A percentile compares a stretch with the other conserved stretches of the same genome.
Evolutionary conservation across 2,797 vertebrate species (phyloP).

Genomic region (Dermochelys coriacea): DNA sequence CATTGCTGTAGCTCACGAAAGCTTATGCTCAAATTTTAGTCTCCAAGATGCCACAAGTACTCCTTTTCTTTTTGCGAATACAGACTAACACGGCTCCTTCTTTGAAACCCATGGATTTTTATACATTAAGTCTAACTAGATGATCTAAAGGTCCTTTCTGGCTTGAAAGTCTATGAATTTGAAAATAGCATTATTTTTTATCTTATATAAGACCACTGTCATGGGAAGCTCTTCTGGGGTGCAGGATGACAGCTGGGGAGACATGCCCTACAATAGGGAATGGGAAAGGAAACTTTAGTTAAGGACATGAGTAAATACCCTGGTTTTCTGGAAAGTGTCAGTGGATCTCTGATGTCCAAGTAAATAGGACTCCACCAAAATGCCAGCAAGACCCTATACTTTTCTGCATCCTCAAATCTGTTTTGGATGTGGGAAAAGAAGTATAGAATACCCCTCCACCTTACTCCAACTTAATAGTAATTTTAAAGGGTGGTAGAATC

Average conservation of each 20-base stretch:
- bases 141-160: neutral
- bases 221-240: neutral
- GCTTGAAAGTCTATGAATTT: neutral
- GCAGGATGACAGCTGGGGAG: neutral
- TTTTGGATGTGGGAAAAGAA: neutral
- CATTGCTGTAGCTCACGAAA: too few relatives aligned
- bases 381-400: neutral
- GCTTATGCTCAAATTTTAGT: too few relatives aligned
- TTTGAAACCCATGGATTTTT: neutral
- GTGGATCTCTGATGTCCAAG: neutral
- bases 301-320: neutral
- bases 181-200: neutral
- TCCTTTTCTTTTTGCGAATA: too few relatives aligned
- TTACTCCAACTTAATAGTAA: neutral
- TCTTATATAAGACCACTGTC: neutral
- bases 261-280: neutral
- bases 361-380: neutral
- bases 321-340: neutral
- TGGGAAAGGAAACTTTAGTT: neutral
- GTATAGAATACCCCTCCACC: neutral
- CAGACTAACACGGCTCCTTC: too few relatives aligned
- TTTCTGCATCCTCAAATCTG: neutral
- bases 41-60: too few relatives aligned
- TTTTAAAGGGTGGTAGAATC: neutral
- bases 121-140: neutral